Percentiles rank a stretch among this genome's conserved stretches.
These are phyloP conservation scores for Bombus pyrosoma DNA, from an alignment of 1,140 invertebrate species.

Conservation along the genomic window DNA sequence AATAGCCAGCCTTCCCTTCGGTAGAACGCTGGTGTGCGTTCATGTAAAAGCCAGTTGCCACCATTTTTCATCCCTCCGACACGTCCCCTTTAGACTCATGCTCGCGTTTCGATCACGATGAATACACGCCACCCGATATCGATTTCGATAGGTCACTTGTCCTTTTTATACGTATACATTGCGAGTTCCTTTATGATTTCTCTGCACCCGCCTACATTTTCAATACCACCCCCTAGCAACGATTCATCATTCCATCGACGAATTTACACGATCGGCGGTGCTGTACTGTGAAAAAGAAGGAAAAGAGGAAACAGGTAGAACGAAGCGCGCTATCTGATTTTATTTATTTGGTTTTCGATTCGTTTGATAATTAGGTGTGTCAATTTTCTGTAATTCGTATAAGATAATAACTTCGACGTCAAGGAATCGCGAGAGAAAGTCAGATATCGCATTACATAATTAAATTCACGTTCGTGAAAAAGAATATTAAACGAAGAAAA, in stretches of 20 bases:
- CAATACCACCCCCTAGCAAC: constrained; percentile 2
- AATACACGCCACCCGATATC: constrained; percentile 51
- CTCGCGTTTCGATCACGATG: constrained; percentile 52
- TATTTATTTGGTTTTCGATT: background rate
- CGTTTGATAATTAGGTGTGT: background rate
- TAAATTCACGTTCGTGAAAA: too few relatives aligned
- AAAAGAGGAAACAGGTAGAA: too few relatives aligned
- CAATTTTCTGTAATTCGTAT: background rate
- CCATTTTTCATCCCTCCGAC: constrained; percentile 18
- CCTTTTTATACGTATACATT: constrained; percentile 29
- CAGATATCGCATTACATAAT: too few relatives aligned
- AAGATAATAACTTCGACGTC: too few relatives aligned
- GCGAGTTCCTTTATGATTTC: background rate
- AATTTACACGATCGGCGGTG: background rate
- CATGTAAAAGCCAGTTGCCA: constrained; percentile 35
- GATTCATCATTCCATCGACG: background rate
- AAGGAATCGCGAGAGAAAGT: too few relatives aligned
- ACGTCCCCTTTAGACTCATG: constrained; percentile 23
- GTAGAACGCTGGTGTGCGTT: background rate
- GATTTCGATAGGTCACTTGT: constrained; percentile 61
- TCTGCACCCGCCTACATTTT: constrained; percentile 7
- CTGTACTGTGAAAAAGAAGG: background rate
- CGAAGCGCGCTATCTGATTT: background rate
- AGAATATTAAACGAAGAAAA: too few relatives aligned
- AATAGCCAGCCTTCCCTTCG: background rate